These are phyloP conservation scores for Scaptomyza montana DNA, from an alignment of 1,140 invertebrate genomes.

Conservation along the genomic window DNA sequence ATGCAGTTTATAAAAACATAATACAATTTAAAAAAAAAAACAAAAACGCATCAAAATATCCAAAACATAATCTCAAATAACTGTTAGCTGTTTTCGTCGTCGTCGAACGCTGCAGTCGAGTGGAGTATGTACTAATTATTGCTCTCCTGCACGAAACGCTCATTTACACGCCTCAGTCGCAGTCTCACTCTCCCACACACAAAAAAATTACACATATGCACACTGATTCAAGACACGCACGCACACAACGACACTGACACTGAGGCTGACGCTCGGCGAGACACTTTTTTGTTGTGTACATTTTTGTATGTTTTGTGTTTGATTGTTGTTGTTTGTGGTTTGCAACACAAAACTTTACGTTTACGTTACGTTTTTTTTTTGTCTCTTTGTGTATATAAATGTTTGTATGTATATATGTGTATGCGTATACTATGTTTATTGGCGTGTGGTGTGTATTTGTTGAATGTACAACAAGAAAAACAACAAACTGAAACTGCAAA, in stretches of 20 bases:
- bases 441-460: conserved; percentile 54
- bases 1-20: conserved; percentile 27
- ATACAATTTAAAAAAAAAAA: conserved; percentile 24
- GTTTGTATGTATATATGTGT: not conserved
- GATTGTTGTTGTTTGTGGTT: conserved; percentile 46
- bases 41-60: not conserved
- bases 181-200: conserved; percentile 29
- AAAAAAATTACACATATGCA: conserved; percentile 8
- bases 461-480: conserved; percentile 52
- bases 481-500: conserved; percentile 2
- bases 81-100: conserved; percentile 24
- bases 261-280: conserved; percentile 45
- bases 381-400: conserved; percentile 49
- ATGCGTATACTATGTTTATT: conserved; percentile 47
- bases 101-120: conserved; percentile 51
- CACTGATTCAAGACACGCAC: not conserved
- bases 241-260: conserved; percentile 36
- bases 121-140: conserved; percentile 71
- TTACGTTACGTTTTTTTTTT: conserved; percentile 41
- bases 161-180: conserved; percentile 64
- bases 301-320: conserved; percentile 66
- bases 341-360: conserved; percentile 47
- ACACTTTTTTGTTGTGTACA: conserved; percentile 67
- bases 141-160: conserved; percentile 63
- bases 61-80: conserved; percentile 14